These are phyloP conservation scores for Nomada flava DNA, from an alignment of 2,888 invertebrate species.

Conservation along the genomic window DNA sequence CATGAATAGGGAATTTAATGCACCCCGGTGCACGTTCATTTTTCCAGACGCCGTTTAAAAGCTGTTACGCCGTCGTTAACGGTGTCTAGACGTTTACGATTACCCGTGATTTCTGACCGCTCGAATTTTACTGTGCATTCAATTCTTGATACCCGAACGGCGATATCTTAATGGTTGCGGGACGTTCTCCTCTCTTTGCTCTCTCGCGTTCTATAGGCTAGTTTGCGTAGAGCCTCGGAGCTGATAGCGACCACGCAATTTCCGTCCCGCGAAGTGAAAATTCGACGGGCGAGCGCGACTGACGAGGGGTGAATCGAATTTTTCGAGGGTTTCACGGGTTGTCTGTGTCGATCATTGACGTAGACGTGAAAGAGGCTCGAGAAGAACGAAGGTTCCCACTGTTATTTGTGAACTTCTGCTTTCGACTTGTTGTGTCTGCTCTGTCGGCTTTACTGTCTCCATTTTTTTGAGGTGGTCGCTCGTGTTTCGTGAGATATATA, in stretches of 20 bases:
- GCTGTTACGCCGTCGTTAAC: constrained; percentile 29
- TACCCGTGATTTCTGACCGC: constrained; percentile 33
- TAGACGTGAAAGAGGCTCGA: neutral
- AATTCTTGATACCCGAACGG: constrained; percentile 10
- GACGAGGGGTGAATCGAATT: too few species aligned
- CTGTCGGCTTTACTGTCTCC: neutral
- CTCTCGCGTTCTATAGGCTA: neutral
- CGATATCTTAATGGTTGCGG: constrained; percentile 30
- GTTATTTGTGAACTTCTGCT: constrained; percentile 13
- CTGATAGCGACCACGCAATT: constrained; percentile 10
- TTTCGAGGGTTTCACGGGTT: too few species aligned
- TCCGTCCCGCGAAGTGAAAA: neutral
- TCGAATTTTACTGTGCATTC: constrained; percentile 34
- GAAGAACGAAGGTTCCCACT: neutral
- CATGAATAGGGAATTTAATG: constrained; percentile 14
- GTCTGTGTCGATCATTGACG: neutral
- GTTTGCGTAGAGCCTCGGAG: neutral
- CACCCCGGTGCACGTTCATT: neutral
- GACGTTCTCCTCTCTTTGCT: constrained; percentile 6
- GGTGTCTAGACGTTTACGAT: constrained; percentile 40
- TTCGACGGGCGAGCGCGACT: neutral
- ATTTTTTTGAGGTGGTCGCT: neutral
- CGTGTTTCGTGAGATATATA: constrained; percentile 7
- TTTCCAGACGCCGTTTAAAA: neutral
- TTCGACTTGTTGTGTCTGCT: constrained; percentile 37